Evolutionary conservation across 2,888 invertebrate species (phyloP).

Genomic region (Ochropacha duplaris): DNA sequence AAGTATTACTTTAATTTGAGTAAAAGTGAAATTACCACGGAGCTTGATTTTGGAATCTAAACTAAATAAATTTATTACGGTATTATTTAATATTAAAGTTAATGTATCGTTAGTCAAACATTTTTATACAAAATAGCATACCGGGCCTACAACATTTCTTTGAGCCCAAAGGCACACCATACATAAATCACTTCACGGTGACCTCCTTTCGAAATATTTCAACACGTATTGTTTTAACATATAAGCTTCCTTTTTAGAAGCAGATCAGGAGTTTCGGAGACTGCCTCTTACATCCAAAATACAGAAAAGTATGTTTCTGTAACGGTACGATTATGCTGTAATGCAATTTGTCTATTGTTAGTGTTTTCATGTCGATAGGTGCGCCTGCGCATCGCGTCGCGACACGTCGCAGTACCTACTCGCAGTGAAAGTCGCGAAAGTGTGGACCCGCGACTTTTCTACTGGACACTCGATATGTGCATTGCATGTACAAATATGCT

Average conservation of each 20-base stretch:
- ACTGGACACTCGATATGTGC: slow-evolving; percentile 36
- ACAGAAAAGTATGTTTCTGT: too few relatives aligned
- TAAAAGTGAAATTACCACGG: slow-evolving; percentile 51
- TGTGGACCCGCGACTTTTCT: slow-evolving; percentile 53
- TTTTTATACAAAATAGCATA: neutral
- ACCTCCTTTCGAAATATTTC: neutral
- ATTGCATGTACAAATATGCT: slow-evolving; percentile 11
- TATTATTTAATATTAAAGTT: neutral
- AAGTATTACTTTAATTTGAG: slow-evolving; percentile 9
- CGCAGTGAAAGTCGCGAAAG: slow-evolving; percentile 73
- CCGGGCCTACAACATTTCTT: neutral
- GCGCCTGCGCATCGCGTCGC: slow-evolving; percentile 25
- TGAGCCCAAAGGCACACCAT: neutral
- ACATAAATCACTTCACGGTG: neutral
- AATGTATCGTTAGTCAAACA: too few relatives aligned
- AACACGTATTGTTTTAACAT: neutral
- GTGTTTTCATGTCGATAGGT: slow-evolving; percentile 27
- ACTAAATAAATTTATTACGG: slow-evolving; percentile 11
- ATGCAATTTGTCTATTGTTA: slow-evolving; percentile 12
- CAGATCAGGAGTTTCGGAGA: too few relatives aligned
- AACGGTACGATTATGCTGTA: neutral
- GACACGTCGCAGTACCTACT: too few relatives aligned
- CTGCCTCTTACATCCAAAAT: too few relatives aligned
- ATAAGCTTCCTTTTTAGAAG: neutral
- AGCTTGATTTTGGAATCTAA: slow-evolving; percentile 23